Percentiles rank a stretch among this genome's conserved stretches.
Conservation (phyloP, 2,888 invertebrate species). For the Cephus pygmeus region DNA sequence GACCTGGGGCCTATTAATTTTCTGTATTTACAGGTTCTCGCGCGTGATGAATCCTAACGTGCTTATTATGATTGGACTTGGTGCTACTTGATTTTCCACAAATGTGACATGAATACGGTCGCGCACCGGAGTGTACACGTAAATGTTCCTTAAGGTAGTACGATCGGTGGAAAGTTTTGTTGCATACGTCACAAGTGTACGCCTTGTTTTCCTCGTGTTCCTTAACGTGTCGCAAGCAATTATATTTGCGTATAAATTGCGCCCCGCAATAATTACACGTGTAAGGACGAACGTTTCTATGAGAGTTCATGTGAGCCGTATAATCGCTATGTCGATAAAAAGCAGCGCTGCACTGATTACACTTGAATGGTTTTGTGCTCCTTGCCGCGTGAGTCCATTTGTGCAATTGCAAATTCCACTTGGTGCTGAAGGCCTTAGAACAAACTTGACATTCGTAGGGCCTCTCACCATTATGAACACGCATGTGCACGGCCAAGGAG, state of each 20-base stretch:
- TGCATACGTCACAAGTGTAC: slow-evolving; percentile 81
- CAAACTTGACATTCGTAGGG: slow-evolving; percentile 87
- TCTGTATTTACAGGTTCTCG: slow-evolving; percentile 88
- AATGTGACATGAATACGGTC: slow-evolving; percentile 86
- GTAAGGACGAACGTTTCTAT: slow-evolving; percentile 84
- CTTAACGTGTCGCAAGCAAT: slow-evolving; percentile 85
- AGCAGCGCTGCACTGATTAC: slow-evolving; percentile 84
- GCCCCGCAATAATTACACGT: slow-evolving; percentile 92
- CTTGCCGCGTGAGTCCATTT: slow-evolving; percentile 90
- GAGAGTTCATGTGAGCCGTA: slow-evolving; percentile 86
- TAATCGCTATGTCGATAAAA: slow-evolving; percentile 86
- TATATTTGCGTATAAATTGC: slow-evolving; percentile 88
- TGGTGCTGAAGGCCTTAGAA: slow-evolving; percentile 87
- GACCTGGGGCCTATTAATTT: slow-evolving; percentile 68
- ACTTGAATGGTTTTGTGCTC: slow-evolving; percentile 86
- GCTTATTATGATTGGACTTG: slow-evolving; percentile 91
- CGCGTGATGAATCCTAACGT: slow-evolving; percentile 89
- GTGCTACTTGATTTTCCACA: slow-evolving; percentile 91
- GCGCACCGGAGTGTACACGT: slow-evolving; percentile 83
- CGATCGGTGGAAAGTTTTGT: slow-evolving; percentile 86
- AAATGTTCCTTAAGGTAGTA: slow-evolving; percentile 90
- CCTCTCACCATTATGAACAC: slow-evolving; percentile 79
- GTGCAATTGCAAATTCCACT: slow-evolving; percentile 91
- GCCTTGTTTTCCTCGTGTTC: slow-evolving; percentile 86
- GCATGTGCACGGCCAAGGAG: slow-evolving; percentile 83